Evolutionary conservation across 2,888 invertebrate species (phyloP).

Genomic region (Pandemis corylana): DNA sequence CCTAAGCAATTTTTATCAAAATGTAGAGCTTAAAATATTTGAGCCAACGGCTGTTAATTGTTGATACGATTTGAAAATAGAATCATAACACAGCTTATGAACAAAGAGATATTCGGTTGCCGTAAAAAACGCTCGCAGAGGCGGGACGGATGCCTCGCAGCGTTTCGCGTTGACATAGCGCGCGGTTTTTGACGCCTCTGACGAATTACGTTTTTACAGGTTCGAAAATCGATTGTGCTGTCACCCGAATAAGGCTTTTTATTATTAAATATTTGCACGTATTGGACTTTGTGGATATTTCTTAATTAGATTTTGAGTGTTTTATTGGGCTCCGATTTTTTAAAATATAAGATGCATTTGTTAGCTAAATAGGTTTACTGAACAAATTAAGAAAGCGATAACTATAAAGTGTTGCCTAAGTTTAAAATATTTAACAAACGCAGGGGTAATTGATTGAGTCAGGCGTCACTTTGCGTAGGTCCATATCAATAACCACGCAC

Average conservation of each 20-base stretch:
- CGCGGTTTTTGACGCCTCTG: slow-evolving; percentile 56
- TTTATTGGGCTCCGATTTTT: slow-evolving; percentile 15
- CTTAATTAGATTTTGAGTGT: slow-evolving; percentile 39
- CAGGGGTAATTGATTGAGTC: too few species aligned
- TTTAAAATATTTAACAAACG: too few species aligned
- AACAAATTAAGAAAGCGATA: neutral
- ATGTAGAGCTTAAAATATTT: neutral
- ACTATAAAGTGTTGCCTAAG: too few species aligned
- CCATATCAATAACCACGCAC: too few species aligned
- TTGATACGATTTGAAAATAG: slow-evolving; percentile 7
- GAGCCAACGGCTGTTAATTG: neutral
- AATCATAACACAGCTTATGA: slow-evolving; percentile 14
- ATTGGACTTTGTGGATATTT: slow-evolving; percentile 40
- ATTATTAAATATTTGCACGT: slow-evolving; percentile 38
- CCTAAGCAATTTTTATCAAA: too few species aligned
- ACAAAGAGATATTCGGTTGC: slow-evolving; percentile 14
- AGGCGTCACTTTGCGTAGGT: too few species aligned
- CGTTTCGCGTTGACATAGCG: slow-evolving; percentile 58
- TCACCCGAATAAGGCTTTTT: slow-evolving; percentile 44
- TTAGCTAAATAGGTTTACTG: neutral
- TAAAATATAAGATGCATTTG: neutral
- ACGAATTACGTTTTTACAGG: slow-evolving; percentile 52
- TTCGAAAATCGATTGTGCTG: slow-evolving; percentile 44
- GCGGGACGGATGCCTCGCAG: slow-evolving; percentile 46
- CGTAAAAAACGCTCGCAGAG: slow-evolving; percentile 48